Base-by-base conservation (phyloP, 2,888 invertebrate genomes). In the Hylaea fasciaria region DNA sequence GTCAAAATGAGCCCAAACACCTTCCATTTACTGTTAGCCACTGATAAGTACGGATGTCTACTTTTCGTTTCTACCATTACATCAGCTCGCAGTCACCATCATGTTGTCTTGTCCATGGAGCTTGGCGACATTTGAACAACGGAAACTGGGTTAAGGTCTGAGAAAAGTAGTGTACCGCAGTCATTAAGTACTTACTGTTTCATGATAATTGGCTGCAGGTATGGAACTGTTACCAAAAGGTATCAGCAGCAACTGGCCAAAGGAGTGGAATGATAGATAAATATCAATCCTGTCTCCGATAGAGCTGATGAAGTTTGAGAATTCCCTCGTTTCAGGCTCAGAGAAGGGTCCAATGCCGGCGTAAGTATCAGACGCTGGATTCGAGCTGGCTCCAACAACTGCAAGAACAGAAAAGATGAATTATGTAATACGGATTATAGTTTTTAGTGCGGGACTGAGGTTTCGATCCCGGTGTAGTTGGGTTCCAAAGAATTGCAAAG, bases 231-330 rank as follows among this genome's bases (percentile, higher is more conserved):
- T 83, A 0, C 84, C 84, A 67, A 83, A 96, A 0, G 96, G 96
- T 49, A 95, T 85, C 60, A 96, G 76, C 14, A 96, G 77, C 62
- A 94, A 80, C 73, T 97, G 96, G 0, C 95, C 94, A 70, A 93
- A 97, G 0, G 96, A 95, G 81, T 97, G 97, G 74, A 94, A 86
- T 0, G 93, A 89, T 0, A 94, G 74, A 66, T 94, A 94, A 51
- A 93, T 74, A 0, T 88, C 81, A 1, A 91, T 75, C 22, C 71
- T 73, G 41, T 81, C 83, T 7, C 72, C 70, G 41, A 83, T 76
- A 37, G 63, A 70, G 14, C 52, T 74, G 60, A 72, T 85, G 62
- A 55, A 78, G 37, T 28, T 58, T 43, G 69, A 91, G 66, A 81
- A 80, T 73, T 64, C 78, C 55, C 79, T 77, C 0, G 93, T 87